phyloP scores from a whole-genome alignment of 2,113 vertebrate species.

The Brachionichthys hirsutus region DNA sequence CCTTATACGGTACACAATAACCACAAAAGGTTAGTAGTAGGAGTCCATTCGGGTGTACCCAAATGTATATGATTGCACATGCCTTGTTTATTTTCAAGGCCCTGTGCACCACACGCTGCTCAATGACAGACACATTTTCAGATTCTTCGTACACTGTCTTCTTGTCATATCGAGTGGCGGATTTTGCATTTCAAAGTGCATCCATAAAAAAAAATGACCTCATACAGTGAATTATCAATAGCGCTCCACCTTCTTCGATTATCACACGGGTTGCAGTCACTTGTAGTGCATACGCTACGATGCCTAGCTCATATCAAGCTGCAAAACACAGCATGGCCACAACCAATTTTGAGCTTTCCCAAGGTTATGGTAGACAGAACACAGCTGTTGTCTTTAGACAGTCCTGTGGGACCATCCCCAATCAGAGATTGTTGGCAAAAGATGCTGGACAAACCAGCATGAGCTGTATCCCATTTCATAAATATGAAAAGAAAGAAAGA shows the following conservation, averaged over 20 bases:
- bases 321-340: constrained; percentile 21
- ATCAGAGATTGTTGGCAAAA: constrained; percentile 47
- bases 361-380: constrained; percentile 44
- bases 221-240: background rate
- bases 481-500: constrained; percentile 32
- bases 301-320: constrained; percentile 22
- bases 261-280: constrained; percentile 1
- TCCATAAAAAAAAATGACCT: too few relatives aligned
- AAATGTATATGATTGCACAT: too few relatives aligned
- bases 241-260: constrained; percentile 10
- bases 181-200: too few relatives aligned
- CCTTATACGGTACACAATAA: too few relatives aligned
- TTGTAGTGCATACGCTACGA: background rate
- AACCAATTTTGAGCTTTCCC: constrained; percentile 35
- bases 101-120: background rate
- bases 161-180: background rate
- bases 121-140: background rate
- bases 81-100: background rate
- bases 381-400: constrained; percentile 30
- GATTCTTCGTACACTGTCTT: background rate
- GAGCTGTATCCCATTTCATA: constrained; percentile 36
- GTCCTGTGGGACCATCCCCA: constrained; percentile 49
- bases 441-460: constrained; percentile 50
- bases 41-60: too few relatives aligned
- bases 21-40: too few relatives aligned